A percentile compares a stretch with the other conserved stretches of the same genome.
Conservation (phyloP, 1,140 invertebrate genomes). For the Chlorops oryzae region DNA sequence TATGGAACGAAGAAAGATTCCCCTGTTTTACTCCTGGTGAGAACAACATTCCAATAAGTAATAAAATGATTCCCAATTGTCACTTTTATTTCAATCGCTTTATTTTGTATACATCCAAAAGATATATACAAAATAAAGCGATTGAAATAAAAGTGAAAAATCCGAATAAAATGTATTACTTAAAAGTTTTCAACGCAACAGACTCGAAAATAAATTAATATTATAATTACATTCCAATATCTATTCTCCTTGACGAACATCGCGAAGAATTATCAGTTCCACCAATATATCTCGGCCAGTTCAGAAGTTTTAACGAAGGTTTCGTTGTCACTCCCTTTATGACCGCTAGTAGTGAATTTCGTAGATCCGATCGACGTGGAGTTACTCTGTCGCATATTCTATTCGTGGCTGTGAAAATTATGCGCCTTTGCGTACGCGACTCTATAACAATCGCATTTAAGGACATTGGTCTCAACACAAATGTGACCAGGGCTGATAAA, state of each 20-base stretch:
- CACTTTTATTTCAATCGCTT: too few relatives aligned
- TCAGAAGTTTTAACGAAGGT: slow-evolving; percentile 28
- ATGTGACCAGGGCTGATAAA: slow-evolving; percentile 22
- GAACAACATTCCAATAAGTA: slow-evolving; percentile 19
- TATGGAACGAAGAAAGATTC: slow-evolving; percentile 37
- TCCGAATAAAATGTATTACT: too few relatives aligned
- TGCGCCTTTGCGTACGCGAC: slow-evolving; percentile 1
- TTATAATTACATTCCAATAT: too few relatives aligned
- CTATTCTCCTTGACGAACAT: slow-evolving; percentile 28
- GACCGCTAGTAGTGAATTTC: slow-evolving; percentile 8
- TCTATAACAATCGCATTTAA: slow-evolving; percentile 21
- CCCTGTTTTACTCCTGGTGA: slow-evolving; percentile 33
- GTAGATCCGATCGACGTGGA: slow-evolving; percentile 14
- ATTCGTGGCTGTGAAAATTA: slow-evolving; percentile 16
- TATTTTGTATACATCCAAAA: too few relatives aligned
- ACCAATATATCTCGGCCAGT: slow-evolving; percentile 36
- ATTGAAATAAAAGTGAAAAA: too few relatives aligned
- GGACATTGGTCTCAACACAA: slow-evolving; percentile 18
- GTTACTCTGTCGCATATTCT: slow-evolving; percentile 15
- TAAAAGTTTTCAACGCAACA: too few relatives aligned
- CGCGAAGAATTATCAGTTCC: slow-evolving; percentile 46
- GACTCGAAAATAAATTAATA: too few relatives aligned
- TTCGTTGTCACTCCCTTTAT: background rate
- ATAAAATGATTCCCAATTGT: too few relatives aligned
- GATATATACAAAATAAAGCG: too few relatives aligned